Evolutionary conservation across 2,888 invertebrate species (phyloP).

Genomic region (Ernsta delagoae): DNA sequence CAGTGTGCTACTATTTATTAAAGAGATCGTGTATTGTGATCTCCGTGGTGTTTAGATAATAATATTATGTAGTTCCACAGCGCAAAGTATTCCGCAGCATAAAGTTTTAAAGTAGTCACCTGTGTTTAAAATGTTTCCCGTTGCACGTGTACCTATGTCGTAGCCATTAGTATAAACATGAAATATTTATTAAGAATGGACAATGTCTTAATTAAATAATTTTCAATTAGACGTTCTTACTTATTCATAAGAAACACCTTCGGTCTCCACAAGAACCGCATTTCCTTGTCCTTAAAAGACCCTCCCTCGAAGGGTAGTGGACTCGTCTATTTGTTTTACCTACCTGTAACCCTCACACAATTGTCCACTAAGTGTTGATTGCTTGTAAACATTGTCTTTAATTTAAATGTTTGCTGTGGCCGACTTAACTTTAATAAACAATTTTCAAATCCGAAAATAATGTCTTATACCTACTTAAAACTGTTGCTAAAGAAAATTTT

Average conservation of each 20-base stretch:
- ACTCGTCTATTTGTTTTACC: conserved; percentile 80
- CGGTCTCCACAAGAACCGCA: conserved; percentile 66
- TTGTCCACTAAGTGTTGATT: conserved; percentile 82
- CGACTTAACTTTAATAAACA: conserved; percentile 15
- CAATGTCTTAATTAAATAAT: conserved; percentile 63
- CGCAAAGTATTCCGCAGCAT: not conserved
- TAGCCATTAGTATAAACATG: conserved; percentile 16
- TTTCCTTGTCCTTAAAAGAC: conserved; percentile 76
- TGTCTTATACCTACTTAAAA: not conserved
- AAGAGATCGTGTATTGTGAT: conserved; percentile 17
- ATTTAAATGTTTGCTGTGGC: conserved; percentile 56
- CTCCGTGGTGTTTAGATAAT: too few species aligned
- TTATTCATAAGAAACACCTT: conserved; percentile 79
- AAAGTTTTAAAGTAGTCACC: not conserved
- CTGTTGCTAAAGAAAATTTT: conserved; percentile 41
- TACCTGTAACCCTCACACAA: conserved; percentile 76
- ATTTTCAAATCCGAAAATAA: not conserved
- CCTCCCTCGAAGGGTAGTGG: conserved; percentile 68
- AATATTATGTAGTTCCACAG: not conserved
- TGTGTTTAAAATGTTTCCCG: conserved; percentile 17
- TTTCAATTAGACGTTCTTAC: conserved; percentile 79
- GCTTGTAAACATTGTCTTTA: conserved; percentile 76
- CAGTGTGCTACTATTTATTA: conserved; percentile 38
- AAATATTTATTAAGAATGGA: conserved; percentile 55
- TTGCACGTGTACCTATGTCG: not conserved